Evolutionary conservation across 2,113 vertebrate genomes (phyloP).

Genomic region (Burhinus bistriatus): DNA sequence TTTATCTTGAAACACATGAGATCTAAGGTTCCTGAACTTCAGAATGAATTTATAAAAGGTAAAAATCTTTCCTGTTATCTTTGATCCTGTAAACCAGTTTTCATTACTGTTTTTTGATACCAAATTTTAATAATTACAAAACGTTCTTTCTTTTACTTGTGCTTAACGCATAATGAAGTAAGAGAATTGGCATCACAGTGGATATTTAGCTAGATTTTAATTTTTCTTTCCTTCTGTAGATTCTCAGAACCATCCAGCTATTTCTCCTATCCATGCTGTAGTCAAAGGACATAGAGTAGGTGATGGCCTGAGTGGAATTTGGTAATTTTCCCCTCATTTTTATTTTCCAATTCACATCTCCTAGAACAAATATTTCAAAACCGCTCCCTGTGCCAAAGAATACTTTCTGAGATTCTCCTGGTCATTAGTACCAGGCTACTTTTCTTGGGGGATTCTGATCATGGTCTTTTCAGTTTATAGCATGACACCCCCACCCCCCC

Average conservation of each 20-base stretch:
- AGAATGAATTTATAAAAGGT: not conserved
- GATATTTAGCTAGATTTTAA: not conserved
- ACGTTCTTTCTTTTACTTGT: not conserved
- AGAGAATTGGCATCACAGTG: not conserved
- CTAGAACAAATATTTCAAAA: not conserved
- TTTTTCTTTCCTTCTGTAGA: not conserved
- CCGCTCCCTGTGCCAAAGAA: not conserved
- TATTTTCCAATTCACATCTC: not conserved
- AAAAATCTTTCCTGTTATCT: not conserved
- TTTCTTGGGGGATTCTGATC: not conserved
- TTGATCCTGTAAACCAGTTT: not conserved
- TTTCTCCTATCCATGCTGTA: not conserved
- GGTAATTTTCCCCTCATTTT: not conserved
- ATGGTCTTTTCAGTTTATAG: not conserved
- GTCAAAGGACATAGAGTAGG: not conserved
- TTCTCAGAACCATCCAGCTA: not conserved
- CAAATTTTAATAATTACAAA: not conserved
- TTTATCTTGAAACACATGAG: not conserved
- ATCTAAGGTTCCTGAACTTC: not conserved
- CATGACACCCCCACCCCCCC: rapidly evolving
- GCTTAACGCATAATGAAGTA: not conserved
- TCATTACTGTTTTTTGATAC: not conserved
- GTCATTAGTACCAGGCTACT: not conserved
- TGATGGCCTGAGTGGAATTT: not conserved
- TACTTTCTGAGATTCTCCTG: not conserved